phyloP scores from a whole-genome alignment of 1,140 invertebrate genomes.

The Colletes latitarsis region DNA sequence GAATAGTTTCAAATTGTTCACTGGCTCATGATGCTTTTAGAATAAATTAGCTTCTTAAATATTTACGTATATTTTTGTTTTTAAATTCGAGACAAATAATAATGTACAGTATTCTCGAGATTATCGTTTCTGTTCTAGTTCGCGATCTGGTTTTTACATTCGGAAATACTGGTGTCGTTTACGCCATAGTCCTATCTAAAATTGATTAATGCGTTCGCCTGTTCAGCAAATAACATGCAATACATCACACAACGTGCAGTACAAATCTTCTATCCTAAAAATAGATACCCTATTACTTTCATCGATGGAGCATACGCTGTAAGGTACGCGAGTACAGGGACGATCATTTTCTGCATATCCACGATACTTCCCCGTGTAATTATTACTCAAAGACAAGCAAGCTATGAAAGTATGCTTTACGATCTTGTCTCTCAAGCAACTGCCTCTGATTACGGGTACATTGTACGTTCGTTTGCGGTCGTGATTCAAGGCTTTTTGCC shows the following conservation, averaged over 20 bases:
- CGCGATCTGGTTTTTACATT: not conserved
- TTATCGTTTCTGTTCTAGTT: too few relatives aligned
- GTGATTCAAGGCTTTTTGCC: conserved; percentile 23
- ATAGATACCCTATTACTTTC: not conserved
- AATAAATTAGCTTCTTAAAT: too few relatives aligned
- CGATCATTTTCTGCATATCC: conserved; percentile 32
- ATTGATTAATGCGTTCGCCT: not conserved
- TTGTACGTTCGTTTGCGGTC: conserved; percentile 34
- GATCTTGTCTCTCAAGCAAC: conserved; percentile 43
- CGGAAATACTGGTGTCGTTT: not conserved
- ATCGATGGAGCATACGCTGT: conserved; percentile 12
- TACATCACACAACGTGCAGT: not conserved
- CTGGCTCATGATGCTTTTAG: too few relatives aligned
- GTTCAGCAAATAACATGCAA: not conserved
- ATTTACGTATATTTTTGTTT: too few relatives aligned
- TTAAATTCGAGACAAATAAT: too few relatives aligned
- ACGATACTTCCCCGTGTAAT: conserved; percentile 33
- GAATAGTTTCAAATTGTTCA: too few relatives aligned
- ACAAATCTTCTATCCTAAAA: not conserved
- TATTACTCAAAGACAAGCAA: conserved; percentile 40
- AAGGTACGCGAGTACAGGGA: not conserved
- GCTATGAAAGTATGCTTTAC: conserved; percentile 34
- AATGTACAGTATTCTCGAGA: too few relatives aligned
- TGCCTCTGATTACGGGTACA: conserved; percentile 35
- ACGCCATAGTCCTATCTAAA: too few relatives aligned